Conservation (phyloP, 1,140 invertebrate species). For the Euura saliciscinereae region DNA sequence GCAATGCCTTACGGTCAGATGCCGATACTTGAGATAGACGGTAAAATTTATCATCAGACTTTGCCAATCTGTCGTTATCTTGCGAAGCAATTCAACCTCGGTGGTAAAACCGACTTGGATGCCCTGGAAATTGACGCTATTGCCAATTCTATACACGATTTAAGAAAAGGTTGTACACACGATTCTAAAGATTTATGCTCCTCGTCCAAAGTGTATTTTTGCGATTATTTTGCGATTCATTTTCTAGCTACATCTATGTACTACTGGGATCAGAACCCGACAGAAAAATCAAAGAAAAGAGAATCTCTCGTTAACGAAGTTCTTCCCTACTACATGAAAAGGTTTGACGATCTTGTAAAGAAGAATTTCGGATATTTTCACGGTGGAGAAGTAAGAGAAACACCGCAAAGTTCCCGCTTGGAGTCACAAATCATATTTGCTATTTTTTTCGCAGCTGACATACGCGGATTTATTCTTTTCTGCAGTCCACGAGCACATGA, state of each 20-base stretch:
- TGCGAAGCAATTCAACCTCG: conserved; percentile 59
- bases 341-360: conserved; percentile 46
- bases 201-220: not conserved
- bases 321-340: conserved; percentile 48
- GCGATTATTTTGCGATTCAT: not conserved
- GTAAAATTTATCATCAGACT: conserved; percentile 57
- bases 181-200: conserved; percentile 15
- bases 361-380: conserved; percentile 53
- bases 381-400: conserved; percentile 47
- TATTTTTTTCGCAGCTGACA: too few species aligned
- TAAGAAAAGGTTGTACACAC: conserved; percentile 43
- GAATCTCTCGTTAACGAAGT: conserved; percentile 39
- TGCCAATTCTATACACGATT: conserved; percentile 45
- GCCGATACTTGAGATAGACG: conserved; percentile 65
- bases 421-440: too few species aligned
- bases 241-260: conserved; percentile 34
- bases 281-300: conserved; percentile 39
- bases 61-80: conserved; percentile 63
- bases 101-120: conserved; percentile 58
- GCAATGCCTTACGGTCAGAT: conserved; percentile 62
- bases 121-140: conserved; percentile 48
- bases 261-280: conserved; percentile 42
- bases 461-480: too few species aligned
- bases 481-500: too few species aligned
- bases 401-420: conserved; percentile 2